Evolutionary conservation across 2,797 vertebrate species (phyloP), one percentile per base, ranked within the genome.

Genomic region (Agapornis canus): DNA sequence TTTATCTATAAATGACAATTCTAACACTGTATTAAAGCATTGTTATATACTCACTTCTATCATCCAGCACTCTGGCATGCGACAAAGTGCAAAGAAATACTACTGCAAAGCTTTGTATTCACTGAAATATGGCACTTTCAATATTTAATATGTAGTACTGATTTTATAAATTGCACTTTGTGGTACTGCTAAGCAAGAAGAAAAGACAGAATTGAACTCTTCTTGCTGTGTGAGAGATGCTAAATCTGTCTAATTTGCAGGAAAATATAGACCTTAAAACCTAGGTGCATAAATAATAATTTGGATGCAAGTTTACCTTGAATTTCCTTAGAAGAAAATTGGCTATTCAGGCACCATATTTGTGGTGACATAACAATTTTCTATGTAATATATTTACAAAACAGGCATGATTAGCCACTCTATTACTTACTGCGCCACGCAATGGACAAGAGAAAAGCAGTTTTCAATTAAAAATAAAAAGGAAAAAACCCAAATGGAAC

Each of bases 341-440:
- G 96, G 31, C 49, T 83, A 45, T 96, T 95, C 43, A 72, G 94
- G 76, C 81, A 90, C 81, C 89, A 57, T 90, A 89, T 78, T 84
- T 92, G 64, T 94, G 95, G 91, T 97, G 94, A 81, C 76, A 48
- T 82, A 93, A 92, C 54, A 90, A 84, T 87, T 92, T 83, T 92
- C 66, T 86, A 91, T 91, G 89, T 73, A 81, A 85, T 85, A 83
- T 96, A 96, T 95, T 96, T 96, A 97, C 91, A 95, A 61, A 81
- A 82, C 35, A 91, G 92, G 84, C 72, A 82, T 9, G 3, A 91
- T 75, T 94, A 94, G 86, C 72, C 73, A 88, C 56, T 94, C 75
- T 92, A n/a, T 85, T 82, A 84, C 91, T 94, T 82, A 95, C 91
- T 90, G 35, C 32, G 68, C 89, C 80, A 93, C 84, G 57, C 59